Evolutionary conservation across 1,140 invertebrate species (phyloP).

Genomic region (Atta colombica): DNA sequence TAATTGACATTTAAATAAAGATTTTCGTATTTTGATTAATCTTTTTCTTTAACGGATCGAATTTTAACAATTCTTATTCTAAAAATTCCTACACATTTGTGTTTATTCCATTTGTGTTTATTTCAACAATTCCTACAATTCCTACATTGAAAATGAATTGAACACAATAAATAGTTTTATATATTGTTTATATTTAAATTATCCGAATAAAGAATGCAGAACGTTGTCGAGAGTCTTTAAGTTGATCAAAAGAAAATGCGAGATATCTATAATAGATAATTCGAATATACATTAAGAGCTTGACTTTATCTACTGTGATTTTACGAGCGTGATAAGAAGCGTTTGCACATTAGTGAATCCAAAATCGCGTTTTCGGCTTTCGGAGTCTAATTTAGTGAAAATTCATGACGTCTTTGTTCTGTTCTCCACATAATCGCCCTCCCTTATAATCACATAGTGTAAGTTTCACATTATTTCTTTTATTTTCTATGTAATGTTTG

Average conservation of each 20-base stretch:
- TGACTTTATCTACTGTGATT: conserved; percentile 17
- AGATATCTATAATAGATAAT: not conserved
- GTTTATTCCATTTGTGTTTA: not conserved
- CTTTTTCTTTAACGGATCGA: not conserved
- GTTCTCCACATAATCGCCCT: not conserved
- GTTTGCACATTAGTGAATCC: not conserved
- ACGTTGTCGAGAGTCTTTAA: not conserved
- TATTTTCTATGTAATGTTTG: not conserved
- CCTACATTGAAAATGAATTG: not conserved
- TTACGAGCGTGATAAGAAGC: conserved; percentile 29
- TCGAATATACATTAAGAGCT: conserved; percentile 12
- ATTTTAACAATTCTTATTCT: not conserved
- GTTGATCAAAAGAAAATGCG: not conserved
- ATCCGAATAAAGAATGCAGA: not conserved
- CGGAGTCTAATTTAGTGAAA: conserved; percentile 14
- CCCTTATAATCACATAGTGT: not conserved
- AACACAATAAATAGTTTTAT: not conserved
- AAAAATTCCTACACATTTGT: not conserved
- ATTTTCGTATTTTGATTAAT: not conserved
- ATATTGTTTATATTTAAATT: not conserved
- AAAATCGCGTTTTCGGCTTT: conserved; percentile 10
- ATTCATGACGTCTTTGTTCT: conserved; percentile 25
- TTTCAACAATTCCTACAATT: not conserved
- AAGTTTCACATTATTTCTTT: not conserved
- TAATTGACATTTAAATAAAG: not conserved